phyloP scores from a whole-genome alignment of 2,113 vertebrate species.

The Nycticryphes semicollaris region DNA sequence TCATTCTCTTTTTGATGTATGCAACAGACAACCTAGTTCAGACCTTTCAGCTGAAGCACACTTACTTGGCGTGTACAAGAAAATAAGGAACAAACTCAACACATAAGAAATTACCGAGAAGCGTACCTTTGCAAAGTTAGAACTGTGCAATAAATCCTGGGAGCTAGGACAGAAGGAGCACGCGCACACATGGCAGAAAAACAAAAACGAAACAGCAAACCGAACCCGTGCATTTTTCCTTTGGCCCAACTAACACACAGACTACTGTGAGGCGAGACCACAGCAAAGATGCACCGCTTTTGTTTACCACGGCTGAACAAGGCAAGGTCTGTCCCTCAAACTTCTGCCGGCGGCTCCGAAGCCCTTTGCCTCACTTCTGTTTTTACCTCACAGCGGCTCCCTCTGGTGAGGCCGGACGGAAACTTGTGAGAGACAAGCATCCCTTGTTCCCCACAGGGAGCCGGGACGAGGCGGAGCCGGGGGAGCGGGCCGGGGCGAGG shows the following conservation, averaged over 20 bases:
- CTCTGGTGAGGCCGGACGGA: accelerated
- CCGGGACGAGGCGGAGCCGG: too few relatives aligned
- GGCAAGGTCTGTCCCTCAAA: not conserved
- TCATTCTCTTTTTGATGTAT: not conserved
- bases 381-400: not conserved
- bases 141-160: not conserved
- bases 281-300: not conserved
- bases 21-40: not conserved
- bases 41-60: not conserved
- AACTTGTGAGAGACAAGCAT: accelerated
- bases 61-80: not conserved
- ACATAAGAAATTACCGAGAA: not conserved
- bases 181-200: accelerated
- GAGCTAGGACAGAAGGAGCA: not conserved
- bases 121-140: accelerated
- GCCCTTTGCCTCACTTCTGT: not conserved
- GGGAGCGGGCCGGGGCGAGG: too few relatives aligned
- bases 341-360: accelerated
- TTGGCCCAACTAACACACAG: not conserved
- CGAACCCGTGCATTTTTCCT: not conserved
- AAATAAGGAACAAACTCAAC: not conserved
- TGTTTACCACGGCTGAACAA: not conserved
- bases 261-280: not conserved
- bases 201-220: too few relatives aligned
- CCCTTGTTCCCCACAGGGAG: accelerated